Evolutionary conservation across 30 jellyfish, hydroid and myxozoan species (phyloP).

Genomic region (Aurelia aurita complex sp. Pacific): DNA sequence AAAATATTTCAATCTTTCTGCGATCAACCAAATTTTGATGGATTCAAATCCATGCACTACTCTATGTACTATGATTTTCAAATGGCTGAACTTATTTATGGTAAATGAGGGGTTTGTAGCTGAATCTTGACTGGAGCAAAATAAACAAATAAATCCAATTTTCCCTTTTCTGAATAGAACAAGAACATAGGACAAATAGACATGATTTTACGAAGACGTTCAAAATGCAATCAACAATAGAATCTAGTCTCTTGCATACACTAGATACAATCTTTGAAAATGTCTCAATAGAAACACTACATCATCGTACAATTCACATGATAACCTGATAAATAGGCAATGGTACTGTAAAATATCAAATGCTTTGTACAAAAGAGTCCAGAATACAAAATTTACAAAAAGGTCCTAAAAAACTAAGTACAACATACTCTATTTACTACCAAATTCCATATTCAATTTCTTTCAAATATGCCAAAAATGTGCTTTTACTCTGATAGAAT

Average conservation of each 20-base stretch:
- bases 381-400: conserved; percentile 61
- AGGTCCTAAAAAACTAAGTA: conserved; percentile 24
- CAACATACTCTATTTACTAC: conserved; percentile 26
- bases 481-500: neutral
- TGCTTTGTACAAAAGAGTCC: conserved; percentile 51
- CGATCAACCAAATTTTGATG: too few relatives aligned
- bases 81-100: too few relatives aligned
- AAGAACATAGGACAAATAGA: neutral
- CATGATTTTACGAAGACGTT: too few relatives aligned
- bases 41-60: too few relatives aligned
- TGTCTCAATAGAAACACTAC: conserved; percentile 17
- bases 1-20: too few relatives aligned
- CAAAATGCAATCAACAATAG: neutral
- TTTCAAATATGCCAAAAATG: neutral
- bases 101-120: too few relatives aligned
- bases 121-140: too few relatives aligned
- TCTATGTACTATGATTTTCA: too few relatives aligned
- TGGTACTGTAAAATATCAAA: conserved; percentile 41
- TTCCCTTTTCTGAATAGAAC: neutral
- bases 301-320: conserved; percentile 18
- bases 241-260: conserved; percentile 18
- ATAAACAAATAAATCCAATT: too few relatives aligned
- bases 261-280: conserved; percentile 8
- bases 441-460: neutral
- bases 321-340: conserved; percentile 58